These are phyloP conservation scores for Cataglyphis livida DNA, from an alignment of 2,888 invertebrate species.

Conservation along the genomic window DNA sequence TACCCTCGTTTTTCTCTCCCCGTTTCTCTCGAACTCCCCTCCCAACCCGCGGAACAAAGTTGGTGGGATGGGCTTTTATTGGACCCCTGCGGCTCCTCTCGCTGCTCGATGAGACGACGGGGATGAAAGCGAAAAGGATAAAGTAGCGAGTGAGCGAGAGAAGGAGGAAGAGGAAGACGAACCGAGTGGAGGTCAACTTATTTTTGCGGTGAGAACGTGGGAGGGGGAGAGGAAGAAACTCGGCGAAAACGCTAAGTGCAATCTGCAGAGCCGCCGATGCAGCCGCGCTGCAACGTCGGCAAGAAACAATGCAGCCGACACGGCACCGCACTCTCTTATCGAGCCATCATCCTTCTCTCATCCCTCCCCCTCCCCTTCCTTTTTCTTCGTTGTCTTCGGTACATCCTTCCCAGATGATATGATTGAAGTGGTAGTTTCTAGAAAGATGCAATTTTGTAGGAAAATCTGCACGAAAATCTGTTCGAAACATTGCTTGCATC, in stretches of 20 bases:
- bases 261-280: slow-evolving; percentile 73
- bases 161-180: background rate
- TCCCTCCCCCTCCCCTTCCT: background rate
- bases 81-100: slow-evolving; percentile 67
- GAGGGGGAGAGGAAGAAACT: slow-evolving; percentile 47
- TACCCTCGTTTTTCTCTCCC: slow-evolving; percentile 2
- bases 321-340: slow-evolving; percentile 77
- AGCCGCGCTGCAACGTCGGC: slow-evolving; percentile 79
- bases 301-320: slow-evolving; percentile 82
- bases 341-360: slow-evolving; percentile 56
- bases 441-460: background rate
- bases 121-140: slow-evolving; percentile 4
- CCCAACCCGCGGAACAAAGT: slow-evolving; percentile 67
- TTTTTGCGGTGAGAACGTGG: slow-evolving; percentile 58
- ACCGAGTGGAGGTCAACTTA: slow-evolving; percentile 67
- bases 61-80: slow-evolving; percentile 62
- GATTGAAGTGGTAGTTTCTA: background rate
- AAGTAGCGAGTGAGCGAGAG: slow-evolving; percentile 15
- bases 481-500: background rate
- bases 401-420: background rate
- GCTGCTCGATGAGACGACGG: slow-evolving; percentile 61
- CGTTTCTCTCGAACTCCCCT: background rate
- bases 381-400: slow-evolving; percentile 56
- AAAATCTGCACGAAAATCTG: background rate
- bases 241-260: slow-evolving; percentile 79